A percentile compares a stretch with the other conserved stretches of the same genome.
Conservation (phyloP, 2,888 invertebrate species). For the Orgyia antiqua region DNA sequence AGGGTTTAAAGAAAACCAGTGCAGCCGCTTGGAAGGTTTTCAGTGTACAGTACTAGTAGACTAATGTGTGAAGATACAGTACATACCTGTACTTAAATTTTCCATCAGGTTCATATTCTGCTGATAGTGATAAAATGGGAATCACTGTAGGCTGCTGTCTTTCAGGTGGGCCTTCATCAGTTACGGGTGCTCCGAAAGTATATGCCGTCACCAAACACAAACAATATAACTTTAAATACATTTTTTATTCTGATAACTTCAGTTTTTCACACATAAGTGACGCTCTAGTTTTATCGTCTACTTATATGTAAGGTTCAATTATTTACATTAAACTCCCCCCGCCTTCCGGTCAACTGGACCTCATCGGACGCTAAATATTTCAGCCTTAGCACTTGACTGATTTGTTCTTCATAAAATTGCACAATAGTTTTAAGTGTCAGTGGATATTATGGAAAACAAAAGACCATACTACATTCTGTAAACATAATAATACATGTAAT, state of each 20-base stretch:
- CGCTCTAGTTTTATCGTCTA: slow-evolving; percentile 62
- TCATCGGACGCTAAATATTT: slow-evolving; percentile 72
- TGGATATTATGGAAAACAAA: too few relatives aligned
- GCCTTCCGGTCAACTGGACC: slow-evolving; percentile 58
- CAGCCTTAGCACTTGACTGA: slow-evolving; percentile 72
- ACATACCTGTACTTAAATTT: slow-evolving; percentile 72
- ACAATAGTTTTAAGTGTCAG: slow-evolving; percentile 63
- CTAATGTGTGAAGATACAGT: background rate
- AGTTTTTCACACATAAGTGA: slow-evolving; percentile 59
- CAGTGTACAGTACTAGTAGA: too few relatives aligned
- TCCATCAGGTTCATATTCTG: slow-evolving; percentile 70
- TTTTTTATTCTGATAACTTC: slow-evolving; percentile 47
- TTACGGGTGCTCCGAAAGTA: slow-evolving; percentile 43
- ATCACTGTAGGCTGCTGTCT: slow-evolving; percentile 59
- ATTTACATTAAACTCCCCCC: slow-evolving; percentile 75
- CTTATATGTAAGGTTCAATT: slow-evolving; percentile 73
- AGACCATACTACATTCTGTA: too few relatives aligned
- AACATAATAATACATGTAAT: too few relatives aligned
- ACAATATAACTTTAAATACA: slow-evolving; percentile 48
- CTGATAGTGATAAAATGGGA: slow-evolving; percentile 72
- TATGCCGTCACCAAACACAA: slow-evolving; percentile 36
- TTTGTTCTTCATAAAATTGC: slow-evolving; percentile 72
- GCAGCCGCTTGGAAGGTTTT: too few relatives aligned
- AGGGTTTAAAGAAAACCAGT: too few relatives aligned
- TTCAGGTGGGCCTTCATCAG: slow-evolving; percentile 46